phyloP scores from a whole-genome alignment of 2,113 vertebrate genomes.

The Genyomyrus donnyi region DNA sequence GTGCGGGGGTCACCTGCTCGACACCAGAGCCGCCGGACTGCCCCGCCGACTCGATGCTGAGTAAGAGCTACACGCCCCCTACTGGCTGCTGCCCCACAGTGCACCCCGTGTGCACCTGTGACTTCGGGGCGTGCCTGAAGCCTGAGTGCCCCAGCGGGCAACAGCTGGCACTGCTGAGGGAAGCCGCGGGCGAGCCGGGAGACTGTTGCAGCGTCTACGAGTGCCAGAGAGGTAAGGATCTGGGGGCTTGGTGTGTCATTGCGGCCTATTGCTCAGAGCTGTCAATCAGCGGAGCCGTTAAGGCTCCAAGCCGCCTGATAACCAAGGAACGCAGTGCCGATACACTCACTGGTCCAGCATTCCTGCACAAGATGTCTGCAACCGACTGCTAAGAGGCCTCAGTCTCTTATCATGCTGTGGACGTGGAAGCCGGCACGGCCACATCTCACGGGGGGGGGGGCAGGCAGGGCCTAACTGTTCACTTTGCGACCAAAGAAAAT shows the following conservation, averaged over 20 bases:
- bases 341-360: neutral
- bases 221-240: conserved; percentile 62
- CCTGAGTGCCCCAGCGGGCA: conserved; percentile 53
- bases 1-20: conserved; percentile 53
- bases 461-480: conserved; percentile 37
- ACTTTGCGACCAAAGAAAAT: conserved; percentile 58
- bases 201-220: conserved; percentile 61
- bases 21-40: conserved; percentile 49
- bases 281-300: neutral
- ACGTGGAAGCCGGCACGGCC: neutral
- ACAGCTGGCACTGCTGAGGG: conserved; percentile 38
- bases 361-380: neutral
- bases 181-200: conserved; percentile 57
- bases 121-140: conserved; percentile 46
- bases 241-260: neutral
- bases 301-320: neutral
- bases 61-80: conserved; percentile 54
- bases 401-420: neutral
- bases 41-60: conserved; percentile 56
- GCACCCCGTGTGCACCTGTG: conserved; percentile 56
- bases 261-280: neutral
- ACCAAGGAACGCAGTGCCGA: neutral
- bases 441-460: neutral
- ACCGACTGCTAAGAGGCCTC: neutral
- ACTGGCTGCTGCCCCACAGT: conserved; percentile 59